Evolutionary conservation across 35 echinoderm and acorn worm species (phyloP).

Genomic region (Heliocidaris tuberculata): DNA sequence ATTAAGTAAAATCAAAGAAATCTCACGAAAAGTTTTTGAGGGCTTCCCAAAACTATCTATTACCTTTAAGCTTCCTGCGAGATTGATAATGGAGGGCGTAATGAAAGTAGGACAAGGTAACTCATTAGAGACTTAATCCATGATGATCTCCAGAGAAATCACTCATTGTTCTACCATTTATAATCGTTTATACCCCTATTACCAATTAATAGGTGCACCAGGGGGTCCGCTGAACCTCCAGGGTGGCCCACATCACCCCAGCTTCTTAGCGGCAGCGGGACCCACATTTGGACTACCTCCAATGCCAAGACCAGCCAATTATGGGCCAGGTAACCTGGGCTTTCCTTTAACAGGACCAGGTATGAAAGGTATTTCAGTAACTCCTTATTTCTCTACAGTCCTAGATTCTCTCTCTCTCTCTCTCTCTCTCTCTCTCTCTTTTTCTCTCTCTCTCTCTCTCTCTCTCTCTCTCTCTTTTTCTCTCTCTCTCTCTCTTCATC

Average conservation of each 20-base stretch:
- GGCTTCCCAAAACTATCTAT: too few relatives aligned
- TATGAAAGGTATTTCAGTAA: conserved; percentile 22
- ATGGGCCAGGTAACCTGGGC: conserved; percentile 52
- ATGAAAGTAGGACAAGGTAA: too few relatives aligned
- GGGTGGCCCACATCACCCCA: conserved; percentile 57
- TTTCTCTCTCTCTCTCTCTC: not conserved
- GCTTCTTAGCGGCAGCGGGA: conserved; percentile 51
- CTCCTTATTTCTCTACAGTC: not conserved
- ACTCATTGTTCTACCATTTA: not conserved
- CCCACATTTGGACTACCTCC: conserved; percentile 65
- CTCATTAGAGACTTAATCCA: not conserved
- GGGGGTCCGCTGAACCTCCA: conserved; percentile 31
- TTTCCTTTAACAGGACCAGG: conserved; percentile 56
- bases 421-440: not conserved
- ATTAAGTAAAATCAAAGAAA: too few relatives aligned
- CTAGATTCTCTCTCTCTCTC: not conserved
- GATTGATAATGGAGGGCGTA: too few relatives aligned
- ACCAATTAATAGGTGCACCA: conserved; percentile 29
- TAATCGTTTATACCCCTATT: not conserved
- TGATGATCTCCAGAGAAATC: not conserved
- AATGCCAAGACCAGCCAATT: conserved; percentile 52
- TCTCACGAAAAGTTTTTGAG: too few relatives aligned
- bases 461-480: not conserved
- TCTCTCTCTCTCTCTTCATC: not conserved
- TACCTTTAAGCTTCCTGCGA: too few relatives aligned